Evolutionary conservation across 2,113 vertebrate genomes (phyloP), one percentile per base, ranked within the genome.

Genomic region (Paradisaea rubra): DNA sequence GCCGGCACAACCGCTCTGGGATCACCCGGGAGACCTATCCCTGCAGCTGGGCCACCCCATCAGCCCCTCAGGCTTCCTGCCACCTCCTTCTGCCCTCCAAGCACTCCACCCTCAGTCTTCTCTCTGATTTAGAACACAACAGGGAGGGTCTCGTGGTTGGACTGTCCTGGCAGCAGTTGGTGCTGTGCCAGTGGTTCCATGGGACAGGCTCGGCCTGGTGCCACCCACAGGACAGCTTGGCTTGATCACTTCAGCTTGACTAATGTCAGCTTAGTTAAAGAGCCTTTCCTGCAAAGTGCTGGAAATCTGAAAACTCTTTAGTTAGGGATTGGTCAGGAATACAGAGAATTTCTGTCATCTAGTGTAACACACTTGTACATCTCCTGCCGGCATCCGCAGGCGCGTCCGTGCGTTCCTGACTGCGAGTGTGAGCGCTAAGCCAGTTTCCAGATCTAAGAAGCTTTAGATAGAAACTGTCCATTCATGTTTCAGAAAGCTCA

Each of bases 381-480:
- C 94, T 93, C 28, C 77, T 3, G 4, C 27, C 8, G 15, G 56
- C 0, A 3, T 22, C 73, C 4, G n/a, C 1, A 35, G 9, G 60
- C 30, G 0, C 2, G 2, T 19, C 35, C 1, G 12, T 7, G 53
- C 11, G 0, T 20, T 52, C 73, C 91, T 35, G 30, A 33, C 56
- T 47, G 50, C 0, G 2, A 69, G 87, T 2, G 42, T 27, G 89
- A 49, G 81, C 14, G 14, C 88, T 91, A 52, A 93, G 94, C 88
- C 63, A 31, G 92, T 52, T 73, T 63, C 85, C 92, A 76, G 42
- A 72, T 69, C 83, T 90, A 82, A 96, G 95, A 27, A 91, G 92
- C 92, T 95, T 95, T 93, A 86, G 87, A 64, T n/a, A 65, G 94
- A 93, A 96, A 81, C 73, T 80, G 87, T 91, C 95, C 86, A 42